These are phyloP conservation scores for Cotesia vestalis DNA, from an alignment of 1,140 invertebrate species.

Conservation along the genomic window DNA sequence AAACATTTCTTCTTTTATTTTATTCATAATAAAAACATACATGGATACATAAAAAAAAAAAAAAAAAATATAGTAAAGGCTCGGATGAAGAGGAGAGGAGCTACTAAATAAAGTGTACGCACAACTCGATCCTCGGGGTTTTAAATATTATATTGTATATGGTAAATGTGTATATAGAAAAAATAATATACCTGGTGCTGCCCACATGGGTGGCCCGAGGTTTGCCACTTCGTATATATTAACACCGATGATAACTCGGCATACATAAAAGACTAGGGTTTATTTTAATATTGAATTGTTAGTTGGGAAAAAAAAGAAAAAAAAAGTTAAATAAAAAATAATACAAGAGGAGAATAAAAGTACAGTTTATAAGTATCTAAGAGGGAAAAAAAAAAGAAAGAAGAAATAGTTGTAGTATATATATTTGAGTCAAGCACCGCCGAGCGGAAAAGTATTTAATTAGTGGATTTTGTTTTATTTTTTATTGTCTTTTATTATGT, in stretches of 20 bases:
- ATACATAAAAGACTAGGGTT: slow-evolving; percentile 28
- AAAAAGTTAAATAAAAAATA: no score
- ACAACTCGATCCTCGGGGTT: slow-evolving; percentile 31
- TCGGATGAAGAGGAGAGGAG: slow-evolving; percentile 29
- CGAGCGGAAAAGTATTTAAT: slow-evolving; percentile 10
- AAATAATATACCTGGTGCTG: slow-evolving; percentile 31
- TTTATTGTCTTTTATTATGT: no score
- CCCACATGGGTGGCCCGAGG: slow-evolving; percentile 51
- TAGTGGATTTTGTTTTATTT: background rate
- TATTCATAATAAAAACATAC: no score
- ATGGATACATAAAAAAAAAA: no score
- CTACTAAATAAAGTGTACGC: background rate
- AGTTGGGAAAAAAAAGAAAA: no score
- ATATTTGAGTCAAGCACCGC: no score
- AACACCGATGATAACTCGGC: slow-evolving; percentile 49
- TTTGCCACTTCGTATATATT: slow-evolving; percentile 44
- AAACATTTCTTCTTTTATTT: no score
- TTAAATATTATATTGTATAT: background rate
- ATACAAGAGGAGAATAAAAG: no score
- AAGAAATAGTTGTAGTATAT: no score
- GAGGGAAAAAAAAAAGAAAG: background rate
- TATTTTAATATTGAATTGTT: slow-evolving; percentile 18
- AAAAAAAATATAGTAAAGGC: background rate
- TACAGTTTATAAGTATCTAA: no score
- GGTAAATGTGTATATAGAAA: no score